Evolutionary conservation across 2,797 vertebrate genomes (phyloP), one percentile per base, ranked within the genome.

Genomic region (Morelia viridis): DNA sequence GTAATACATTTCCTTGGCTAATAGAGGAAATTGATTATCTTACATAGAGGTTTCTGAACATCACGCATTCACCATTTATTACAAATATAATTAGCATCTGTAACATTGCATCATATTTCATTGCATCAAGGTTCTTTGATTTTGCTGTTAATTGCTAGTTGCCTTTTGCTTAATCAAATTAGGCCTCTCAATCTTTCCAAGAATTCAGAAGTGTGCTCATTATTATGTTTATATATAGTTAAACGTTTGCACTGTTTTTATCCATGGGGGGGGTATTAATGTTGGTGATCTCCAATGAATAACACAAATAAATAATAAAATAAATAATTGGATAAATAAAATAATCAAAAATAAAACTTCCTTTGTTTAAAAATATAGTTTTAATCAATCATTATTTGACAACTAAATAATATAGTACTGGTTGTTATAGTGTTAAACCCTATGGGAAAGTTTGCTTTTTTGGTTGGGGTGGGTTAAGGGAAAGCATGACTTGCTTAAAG

Each of bases 1-100:
- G 57, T 90, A 95, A 95, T 88, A 65, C 58, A 92, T 90, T 96
- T 96, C 62, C 91, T 91, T 94, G 61, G 60, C 61, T 92, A 94
- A 95, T 93, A 94, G 89, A 93, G 87, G 71, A 94, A 89, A 95
- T 93, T 68, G 87, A 95, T 95, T 96, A 95, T 93, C 60, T 87
- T 83, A 22, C 68, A 62, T 56, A 91, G 80, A 64, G 56, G 41
- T 94, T 96, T 96, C 92, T 87, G 88, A 93, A 60, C 2, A 92
- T 91, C 93, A 65, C 64, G 56, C 83, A 94, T 93, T 94, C 94
- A 93, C 92, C 93, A 5, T 90, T 92, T 58, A 93, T 95, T 88
- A 92, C 89, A 95, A 93, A 91, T 88, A 85, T 92, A 92, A 90
- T 62, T 94, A 92, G 41, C 19, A 94, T 46, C 71, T 46, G 41